Conservation (phyloP, 1,140 invertebrate genomes). For the Pachyrhynchus sulphureomaculatus region DNA sequence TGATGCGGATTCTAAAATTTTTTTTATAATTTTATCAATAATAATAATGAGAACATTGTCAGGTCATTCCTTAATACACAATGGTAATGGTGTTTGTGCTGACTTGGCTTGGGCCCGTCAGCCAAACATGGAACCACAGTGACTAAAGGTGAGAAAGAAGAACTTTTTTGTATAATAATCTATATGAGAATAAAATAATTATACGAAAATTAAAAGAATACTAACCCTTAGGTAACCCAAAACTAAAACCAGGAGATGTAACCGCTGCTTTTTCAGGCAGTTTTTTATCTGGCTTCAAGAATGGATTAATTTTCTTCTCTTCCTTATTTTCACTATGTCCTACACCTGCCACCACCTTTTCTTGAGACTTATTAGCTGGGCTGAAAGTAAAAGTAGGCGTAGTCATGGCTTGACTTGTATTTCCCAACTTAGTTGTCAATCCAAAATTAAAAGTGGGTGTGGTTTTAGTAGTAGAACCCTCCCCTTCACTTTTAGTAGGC, state of each 20-base stretch:
- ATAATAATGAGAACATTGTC: too few relatives aligned
- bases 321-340: background rate
- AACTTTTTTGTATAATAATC: too few relatives aligned
- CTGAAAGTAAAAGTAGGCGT: slow-evolving; percentile 31
- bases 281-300: slow-evolving; percentile 31
- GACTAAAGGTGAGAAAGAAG: too few relatives aligned
- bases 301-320: slow-evolving; percentile 16
- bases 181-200: too few relatives aligned
- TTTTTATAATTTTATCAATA: too few relatives aligned
- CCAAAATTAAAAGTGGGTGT: slow-evolving; percentile 2
- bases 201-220: too few relatives aligned
- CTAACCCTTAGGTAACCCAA: slow-evolving; percentile 23
- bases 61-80: too few relatives aligned
- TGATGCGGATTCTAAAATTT: background rate
- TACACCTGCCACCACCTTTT: background rate
- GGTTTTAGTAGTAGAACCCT: background rate
- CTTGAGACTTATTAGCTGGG: background rate
- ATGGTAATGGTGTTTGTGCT: too few relatives aligned
- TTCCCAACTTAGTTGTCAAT: background rate
- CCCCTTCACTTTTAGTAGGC: background rate
- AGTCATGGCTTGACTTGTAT: background rate
- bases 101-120: too few relatives aligned
- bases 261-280: slow-evolving; percentile 18
- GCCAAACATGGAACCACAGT: too few relatives aligned
- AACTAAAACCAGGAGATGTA: slow-evolving; percentile 26